phyloP scores from a whole-genome alignment of 2,113 vertebrate genomes.

The Cebidichthys violaceus region DNA sequence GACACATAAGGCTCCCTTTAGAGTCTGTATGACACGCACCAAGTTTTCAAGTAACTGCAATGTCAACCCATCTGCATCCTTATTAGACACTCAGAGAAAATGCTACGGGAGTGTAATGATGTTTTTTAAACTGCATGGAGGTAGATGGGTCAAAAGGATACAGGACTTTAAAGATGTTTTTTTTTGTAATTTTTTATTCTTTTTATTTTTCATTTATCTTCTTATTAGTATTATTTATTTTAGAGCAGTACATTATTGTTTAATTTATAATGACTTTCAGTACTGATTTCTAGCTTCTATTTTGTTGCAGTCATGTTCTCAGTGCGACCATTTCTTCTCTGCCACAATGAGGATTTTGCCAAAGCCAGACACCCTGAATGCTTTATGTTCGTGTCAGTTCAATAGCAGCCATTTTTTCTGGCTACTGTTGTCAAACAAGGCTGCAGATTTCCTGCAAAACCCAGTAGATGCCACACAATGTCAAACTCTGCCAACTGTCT shows the following conservation, averaged over 20 bases:
- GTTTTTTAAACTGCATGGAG: background rate
- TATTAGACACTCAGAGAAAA: background rate
- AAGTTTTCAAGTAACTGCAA: background rate
- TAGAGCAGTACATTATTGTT: background rate
- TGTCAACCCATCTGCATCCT: background rate
- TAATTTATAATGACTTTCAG: background rate
- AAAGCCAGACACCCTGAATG: slow-evolving; percentile 3
- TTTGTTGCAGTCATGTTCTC: background rate
- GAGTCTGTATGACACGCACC: too few species aligned
- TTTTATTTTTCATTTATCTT: background rate
- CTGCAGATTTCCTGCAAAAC: slow-evolving; percentile 7
- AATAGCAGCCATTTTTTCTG: slow-evolving; percentile 7
- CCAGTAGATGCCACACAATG: background rate
- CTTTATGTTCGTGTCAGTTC: background rate
- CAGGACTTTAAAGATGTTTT: background rate
- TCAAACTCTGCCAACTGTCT: background rate
- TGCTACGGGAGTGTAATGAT: too few species aligned
- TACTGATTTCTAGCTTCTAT: background rate
- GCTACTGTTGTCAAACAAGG: background rate
- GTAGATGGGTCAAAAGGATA: background rate
- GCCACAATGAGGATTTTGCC: slow-evolving; percentile 5
- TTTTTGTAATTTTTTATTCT: background rate
- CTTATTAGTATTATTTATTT: background rate
- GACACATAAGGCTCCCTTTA: background rate
- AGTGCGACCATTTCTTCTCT: background rate